phyloP scores from a whole-genome alignment of 2,888 invertebrate species.

The Pristionchus mayeri region DNA sequence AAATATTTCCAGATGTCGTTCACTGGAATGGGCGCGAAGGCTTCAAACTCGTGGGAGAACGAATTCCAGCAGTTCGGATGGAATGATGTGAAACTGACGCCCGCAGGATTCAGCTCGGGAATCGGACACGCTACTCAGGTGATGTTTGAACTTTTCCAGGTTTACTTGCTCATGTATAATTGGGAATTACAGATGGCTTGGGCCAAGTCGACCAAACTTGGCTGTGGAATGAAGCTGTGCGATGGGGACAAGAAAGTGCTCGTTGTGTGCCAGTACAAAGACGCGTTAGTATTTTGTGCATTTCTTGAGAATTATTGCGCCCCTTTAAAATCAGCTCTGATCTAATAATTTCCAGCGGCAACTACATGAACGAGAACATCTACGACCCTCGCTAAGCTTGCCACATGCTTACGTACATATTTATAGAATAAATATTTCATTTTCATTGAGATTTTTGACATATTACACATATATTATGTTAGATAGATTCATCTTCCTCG shows the following conservation, averaged over 20 bases:
- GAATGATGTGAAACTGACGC: conserved; percentile 22
- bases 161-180: too few relatives aligned
- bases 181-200: not conserved
- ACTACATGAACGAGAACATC: conserved; percentile 1
- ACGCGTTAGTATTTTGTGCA: conserved; percentile 8
- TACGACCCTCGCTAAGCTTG: conserved; percentile 10
- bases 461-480: too few relatives aligned
- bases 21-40: conserved; percentile 12
- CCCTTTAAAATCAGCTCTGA: too few relatives aligned
- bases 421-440: too few relatives aligned
- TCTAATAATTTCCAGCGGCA: not conserved
- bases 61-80: conserved; percentile 40
- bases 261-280: conserved; percentile 42
- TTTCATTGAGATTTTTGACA: too few relatives aligned
- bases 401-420: too few relatives aligned
- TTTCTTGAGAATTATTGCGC: not conserved
- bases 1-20: not conserved
- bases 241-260: conserved; percentile 25
- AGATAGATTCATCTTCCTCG: too few relatives aligned
- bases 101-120: conserved; percentile 14
- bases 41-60: conserved; percentile 20
- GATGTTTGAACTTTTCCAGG: too few relatives aligned
- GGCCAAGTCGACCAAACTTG: conserved; percentile 38
- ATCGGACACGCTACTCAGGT: conserved; percentile 39
- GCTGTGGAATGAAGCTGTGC: conserved; percentile 16